Percentiles rank a stretch among this genome's conserved stretches.
These are phyloP conservation scores for Boloria selene DNA, from an alignment of 2,888 invertebrate species.

Conservation along the genomic window DNA sequence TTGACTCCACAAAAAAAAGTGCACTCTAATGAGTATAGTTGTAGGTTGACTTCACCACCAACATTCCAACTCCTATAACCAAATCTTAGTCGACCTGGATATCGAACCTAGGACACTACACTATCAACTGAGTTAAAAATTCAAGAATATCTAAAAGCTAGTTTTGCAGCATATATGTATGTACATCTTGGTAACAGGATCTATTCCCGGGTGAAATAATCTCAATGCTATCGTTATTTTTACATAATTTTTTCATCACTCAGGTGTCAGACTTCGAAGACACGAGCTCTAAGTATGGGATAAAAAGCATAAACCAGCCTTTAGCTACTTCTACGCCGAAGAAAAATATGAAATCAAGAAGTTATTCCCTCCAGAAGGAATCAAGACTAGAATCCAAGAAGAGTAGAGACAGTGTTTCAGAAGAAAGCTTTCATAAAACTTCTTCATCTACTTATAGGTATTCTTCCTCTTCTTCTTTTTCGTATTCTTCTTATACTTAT, in stretches of 20 bases:
- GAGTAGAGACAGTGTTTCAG: slow-evolving; percentile 49
- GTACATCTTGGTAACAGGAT: no score
- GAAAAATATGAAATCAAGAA: slow-evolving; percentile 51
- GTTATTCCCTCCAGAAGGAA: slow-evolving; percentile 55
- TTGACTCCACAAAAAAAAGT: no score
- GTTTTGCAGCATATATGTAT: no score
- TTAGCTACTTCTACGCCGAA: slow-evolving; percentile 67
- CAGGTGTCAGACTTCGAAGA: slow-evolving; percentile 76
- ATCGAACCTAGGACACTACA: neutral
- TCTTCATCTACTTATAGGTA: slow-evolving; percentile 53
- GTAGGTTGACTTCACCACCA: no score
- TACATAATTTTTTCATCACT: neutral
- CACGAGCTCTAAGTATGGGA: slow-evolving; percentile 61
- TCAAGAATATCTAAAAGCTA: no score
- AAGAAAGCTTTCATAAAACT: slow-evolving; percentile 55
- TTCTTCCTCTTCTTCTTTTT: no score
- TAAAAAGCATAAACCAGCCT: slow-evolving; percentile 48
- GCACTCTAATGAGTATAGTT: no score
- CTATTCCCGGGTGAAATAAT: no score
- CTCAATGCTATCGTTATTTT: no score
- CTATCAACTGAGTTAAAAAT: no score
- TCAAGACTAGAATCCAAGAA: slow-evolving; percentile 39
- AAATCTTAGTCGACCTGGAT: no score
- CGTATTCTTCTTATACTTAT: neutral
- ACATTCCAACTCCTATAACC: no score